These are phyloP conservation scores for rabbit (Oryctolagus cuniculus) DNA, from an alignment of 2,113 vertebrate genomes.

Conservation along the genomic window mOryCun1.1 NC_091445.1:55309501-55310000, in stretches of 20 bases:
- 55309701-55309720: background rate
- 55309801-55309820: background rate
- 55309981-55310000: background rate
- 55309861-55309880: background rate
- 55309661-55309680: background rate
- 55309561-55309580: background rate
- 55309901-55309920: accelerated
- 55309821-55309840: background rate
- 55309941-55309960: background rate
- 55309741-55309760: background rate
- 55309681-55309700: background rate
- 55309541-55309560: background rate
- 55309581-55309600: background rate
- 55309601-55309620: background rate
- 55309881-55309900: background rate
- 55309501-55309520: background rate
- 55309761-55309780: background rate
- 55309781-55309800: background rate
- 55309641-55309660: background rate
- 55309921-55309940: background rate
- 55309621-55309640: background rate
- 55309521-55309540: background rate
- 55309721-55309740: background rate
- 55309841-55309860: background rate
- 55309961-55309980: background rate